Base-by-base conservation (phyloP, 2,888 invertebrate species). In the Hybos culiciformis region DNA sequence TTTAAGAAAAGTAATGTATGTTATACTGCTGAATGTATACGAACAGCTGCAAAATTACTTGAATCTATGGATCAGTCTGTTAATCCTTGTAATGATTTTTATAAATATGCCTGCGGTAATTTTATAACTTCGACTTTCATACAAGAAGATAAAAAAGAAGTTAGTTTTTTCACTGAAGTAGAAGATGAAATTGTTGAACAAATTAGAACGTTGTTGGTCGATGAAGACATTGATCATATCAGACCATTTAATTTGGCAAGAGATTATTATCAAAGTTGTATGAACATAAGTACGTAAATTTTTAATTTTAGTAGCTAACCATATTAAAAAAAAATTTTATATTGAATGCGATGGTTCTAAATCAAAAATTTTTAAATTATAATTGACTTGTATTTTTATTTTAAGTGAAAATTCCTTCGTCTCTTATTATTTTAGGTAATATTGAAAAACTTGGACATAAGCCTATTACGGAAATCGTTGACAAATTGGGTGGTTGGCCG, bases 401-500 rank as follows among this genome's bases (percentile, higher is more conserved):
- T 29, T 12, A 12, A 29, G 7, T 7, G n/a, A 29, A 3, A 29
- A n/a, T 29, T n/a, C 12, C 12, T 3, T n/a, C 4, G 4, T 29
- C 12, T n/a, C 8, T 12, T 29, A n/a, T 29, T 12, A 3, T 29
- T 29, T 12, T 61, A 85, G 85, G 77, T 48, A 66, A 75, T 21
- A 87, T 91, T 51, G 86, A 90, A 60, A 68, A 74, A 9, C 74
- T 78, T 29, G 88, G 85, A 1, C 66, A 83, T 41, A 65, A 69
- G 3, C 85, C 87, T 0, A 70, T 90, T 18, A 64, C 75, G 43
- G 68, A 70, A 1, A 77, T 85, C 58, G 62, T 90, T 42, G 69
- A 69, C 29, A 69, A 74, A 21, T 70, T 91, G 15, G 90, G 91
- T 1, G 87, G 88, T 4, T 92, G 90, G 90, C 91, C 92, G 0